Evolutionary conservation across 1,140 invertebrate species (phyloP).

Genomic region (Popillia japonica): DNA sequence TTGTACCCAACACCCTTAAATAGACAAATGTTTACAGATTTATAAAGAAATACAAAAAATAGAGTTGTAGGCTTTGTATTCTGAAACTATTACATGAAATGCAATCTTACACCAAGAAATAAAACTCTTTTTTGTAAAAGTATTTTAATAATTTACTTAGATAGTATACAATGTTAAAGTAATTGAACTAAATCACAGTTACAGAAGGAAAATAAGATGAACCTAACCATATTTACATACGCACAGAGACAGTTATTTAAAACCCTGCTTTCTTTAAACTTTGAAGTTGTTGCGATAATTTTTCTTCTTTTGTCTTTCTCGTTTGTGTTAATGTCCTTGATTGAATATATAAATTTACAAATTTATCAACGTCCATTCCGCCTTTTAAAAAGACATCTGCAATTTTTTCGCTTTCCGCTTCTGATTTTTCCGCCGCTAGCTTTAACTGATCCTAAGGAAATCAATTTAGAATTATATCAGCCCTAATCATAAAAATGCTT

Average conservation of each 20-base stretch:
- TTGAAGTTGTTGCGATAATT: constrained; percentile 75
- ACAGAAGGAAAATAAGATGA: constrained; percentile 34
- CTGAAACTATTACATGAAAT: no score
- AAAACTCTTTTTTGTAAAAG: not conserved
- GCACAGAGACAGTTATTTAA: constrained; percentile 51
- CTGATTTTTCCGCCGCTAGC: constrained; percentile 71
- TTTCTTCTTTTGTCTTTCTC: constrained; percentile 79
- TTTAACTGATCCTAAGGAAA: constrained; percentile 63
- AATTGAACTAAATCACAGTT: constrained; percentile 41
- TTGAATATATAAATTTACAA: constrained; percentile 74
- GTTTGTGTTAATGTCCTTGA: constrained; percentile 75
- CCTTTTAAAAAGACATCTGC: constrained; percentile 78
- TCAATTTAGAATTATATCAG: not conserved
- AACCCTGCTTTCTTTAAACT: constrained; percentile 72
- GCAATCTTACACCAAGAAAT: not conserved
- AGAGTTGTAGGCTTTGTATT: no score
- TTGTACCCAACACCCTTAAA: no score
- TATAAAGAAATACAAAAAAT: no score
- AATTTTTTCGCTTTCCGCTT: constrained; percentile 77
- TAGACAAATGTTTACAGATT: no score
- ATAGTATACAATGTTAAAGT: constrained; percentile 26
- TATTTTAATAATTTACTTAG: not conserved
- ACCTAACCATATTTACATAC: not conserved
- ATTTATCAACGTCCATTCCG: constrained; percentile 77
- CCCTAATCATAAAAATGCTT: constrained; percentile 51